Evolutionary conservation across 2,797 vertebrate genomes (phyloP).

Genomic region (Paratrypauchen microcephalus): DNA sequence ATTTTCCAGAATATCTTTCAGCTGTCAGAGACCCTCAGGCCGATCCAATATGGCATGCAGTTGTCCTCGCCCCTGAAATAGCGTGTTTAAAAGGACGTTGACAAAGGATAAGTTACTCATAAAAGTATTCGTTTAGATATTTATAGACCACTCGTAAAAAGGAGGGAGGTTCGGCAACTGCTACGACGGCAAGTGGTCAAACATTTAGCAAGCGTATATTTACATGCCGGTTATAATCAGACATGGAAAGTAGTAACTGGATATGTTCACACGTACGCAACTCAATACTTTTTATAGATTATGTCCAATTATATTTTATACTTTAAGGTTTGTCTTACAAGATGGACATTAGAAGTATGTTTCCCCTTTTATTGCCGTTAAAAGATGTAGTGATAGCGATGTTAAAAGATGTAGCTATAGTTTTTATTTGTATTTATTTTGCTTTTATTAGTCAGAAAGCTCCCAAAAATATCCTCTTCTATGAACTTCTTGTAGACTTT

Average conservation of each 20-base stretch:
- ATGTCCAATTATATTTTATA: not conserved
- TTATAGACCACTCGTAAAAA: conserved; percentile 73
- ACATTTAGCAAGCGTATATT: conserved; percentile 9
- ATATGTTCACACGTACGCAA: not conserved
- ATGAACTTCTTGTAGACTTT: too few relatives aligned
- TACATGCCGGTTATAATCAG: conserved; percentile 1
- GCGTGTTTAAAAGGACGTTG: conserved; percentile 81
- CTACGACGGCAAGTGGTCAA: conserved; percentile 36
- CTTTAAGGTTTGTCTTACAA: not conserved
- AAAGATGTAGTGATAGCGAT: not conserved
- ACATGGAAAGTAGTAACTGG: not conserved
- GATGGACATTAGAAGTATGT: not conserved
- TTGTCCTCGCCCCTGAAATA: conserved; percentile 89
- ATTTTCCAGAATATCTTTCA: conserved; percentile 85
- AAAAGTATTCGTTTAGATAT: conserved; percentile 79
- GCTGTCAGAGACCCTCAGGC: conserved; percentile 86
- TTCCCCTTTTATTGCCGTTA: too few relatives aligned
- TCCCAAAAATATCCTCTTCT: too few relatives aligned
- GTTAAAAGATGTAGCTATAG: too few relatives aligned
- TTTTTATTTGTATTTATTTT: not conserved
- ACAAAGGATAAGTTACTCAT: conserved; percentile 87
- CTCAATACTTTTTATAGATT: not conserved
- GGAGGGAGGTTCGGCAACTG: conserved; percentile 58
- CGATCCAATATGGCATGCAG: conserved; percentile 70
- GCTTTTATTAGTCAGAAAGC: not conserved